Conservation (phyloP, 2,113 vertebrate species). For the Stegastes partitus region DNA sequence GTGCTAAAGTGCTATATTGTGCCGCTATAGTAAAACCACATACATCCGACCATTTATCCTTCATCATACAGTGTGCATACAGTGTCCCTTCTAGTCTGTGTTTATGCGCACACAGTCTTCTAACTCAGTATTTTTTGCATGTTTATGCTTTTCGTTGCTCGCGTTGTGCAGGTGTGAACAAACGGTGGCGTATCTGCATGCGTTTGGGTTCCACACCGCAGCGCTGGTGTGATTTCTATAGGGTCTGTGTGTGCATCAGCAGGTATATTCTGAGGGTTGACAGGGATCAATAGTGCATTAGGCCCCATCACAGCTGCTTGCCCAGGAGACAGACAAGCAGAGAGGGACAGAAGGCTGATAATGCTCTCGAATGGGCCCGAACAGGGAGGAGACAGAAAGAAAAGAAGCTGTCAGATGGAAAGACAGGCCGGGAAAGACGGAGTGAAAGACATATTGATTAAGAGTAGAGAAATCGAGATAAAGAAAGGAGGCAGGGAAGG, state of each 20-base stretch:
- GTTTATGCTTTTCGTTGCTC: background rate
- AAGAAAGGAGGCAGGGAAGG: constrained; percentile 33
- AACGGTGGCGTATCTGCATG: background rate
- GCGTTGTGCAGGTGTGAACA: background rate
- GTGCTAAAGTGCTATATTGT: background rate
- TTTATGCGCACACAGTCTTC: background rate
- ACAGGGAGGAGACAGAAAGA: constrained; percentile 33
- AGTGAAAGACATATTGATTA: constrained; percentile 55
- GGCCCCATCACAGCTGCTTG: constrained; percentile 78
- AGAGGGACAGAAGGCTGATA: constrained; percentile 55
- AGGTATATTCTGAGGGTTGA: constrained; percentile 75
- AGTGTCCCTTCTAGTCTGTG: background rate
- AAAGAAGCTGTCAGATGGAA: constrained; percentile 60
- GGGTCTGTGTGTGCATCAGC: constrained; percentile 50
- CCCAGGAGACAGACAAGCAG: constrained; percentile 63
- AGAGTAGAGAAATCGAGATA: constrained; percentile 13
- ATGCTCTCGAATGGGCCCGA: constrained; percentile 32
- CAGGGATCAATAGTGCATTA: constrained; percentile 85
- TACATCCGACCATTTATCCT: constrained; percentile 15
- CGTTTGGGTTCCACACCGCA: background rate
- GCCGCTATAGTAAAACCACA: constrained; percentile 16
- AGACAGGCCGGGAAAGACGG: constrained; percentile 39
- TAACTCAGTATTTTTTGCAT: background rate
- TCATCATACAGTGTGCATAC: background rate
- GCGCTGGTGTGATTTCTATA: background rate